phyloP scores from a whole-genome alignment of 1,140 invertebrate species.

The Prorops nasuta region DNA sequence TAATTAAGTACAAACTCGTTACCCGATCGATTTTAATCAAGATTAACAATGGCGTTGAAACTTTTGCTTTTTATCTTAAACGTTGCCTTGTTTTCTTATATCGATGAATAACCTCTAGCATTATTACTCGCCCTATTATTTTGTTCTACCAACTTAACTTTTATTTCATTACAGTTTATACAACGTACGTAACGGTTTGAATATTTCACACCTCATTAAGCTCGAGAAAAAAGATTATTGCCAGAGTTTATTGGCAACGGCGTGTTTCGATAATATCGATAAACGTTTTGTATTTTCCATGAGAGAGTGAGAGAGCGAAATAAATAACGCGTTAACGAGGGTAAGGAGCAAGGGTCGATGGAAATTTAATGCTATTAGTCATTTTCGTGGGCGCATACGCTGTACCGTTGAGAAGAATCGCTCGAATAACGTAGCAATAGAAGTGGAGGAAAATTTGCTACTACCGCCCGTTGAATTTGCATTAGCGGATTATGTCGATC shows the following conservation, averaged over 20 bases:
- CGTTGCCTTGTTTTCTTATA: no score
- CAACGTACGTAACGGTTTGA: no score
- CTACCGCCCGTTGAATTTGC: constrained; percentile 18
- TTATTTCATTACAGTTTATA: no score
- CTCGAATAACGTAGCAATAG: neutral
- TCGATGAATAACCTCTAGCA: no score
- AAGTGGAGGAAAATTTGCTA: constrained; percentile 16
- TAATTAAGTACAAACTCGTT: no score
- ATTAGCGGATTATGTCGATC: constrained; percentile 23
- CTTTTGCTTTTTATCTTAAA: no score
- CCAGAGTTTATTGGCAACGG: neutral
- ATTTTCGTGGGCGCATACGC: neutral
- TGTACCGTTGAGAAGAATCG: neutral
- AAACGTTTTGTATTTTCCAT: neutral
- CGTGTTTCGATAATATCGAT: neutral
- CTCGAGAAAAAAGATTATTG: no score
- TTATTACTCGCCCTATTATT: no score
- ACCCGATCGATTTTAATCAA: no score
- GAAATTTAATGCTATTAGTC: neutral
- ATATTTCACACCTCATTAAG: no score
- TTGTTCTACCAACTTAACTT: no score
- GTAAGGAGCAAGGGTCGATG: neutral
- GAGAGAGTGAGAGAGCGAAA: neutral
- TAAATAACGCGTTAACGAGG: neutral
- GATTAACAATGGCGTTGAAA: no score